A percentile compares a stretch with the other conserved stretches of the same genome.
These are phyloP conservation scores for Donacobius atricapilla DNA, from an alignment of 2,113 vertebrate species.

Conservation along the genomic window DNA sequence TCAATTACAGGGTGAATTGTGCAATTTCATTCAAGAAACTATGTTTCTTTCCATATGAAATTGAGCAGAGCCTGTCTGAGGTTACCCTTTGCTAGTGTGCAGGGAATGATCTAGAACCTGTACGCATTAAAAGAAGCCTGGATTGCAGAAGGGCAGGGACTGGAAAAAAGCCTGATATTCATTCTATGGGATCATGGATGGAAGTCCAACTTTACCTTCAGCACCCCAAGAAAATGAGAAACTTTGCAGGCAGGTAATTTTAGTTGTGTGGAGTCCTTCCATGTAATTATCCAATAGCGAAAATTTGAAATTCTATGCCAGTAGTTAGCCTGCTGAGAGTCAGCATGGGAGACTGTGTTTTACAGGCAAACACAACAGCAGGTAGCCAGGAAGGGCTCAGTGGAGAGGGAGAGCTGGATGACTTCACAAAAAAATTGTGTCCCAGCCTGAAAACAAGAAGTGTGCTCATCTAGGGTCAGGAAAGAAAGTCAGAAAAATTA, in stretches of 20 bases:
- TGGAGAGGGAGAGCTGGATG: neutral
- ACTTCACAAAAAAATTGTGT: neutral
- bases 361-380: neutral
- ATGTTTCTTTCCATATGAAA: neutral
- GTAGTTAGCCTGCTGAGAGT: neutral
- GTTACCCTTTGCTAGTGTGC: neutral
- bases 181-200: neutral
- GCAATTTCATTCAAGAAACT: neutral
- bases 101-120: neutral
- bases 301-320: neutral
- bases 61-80: neutral
- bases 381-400: neutral
- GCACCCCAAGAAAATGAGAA: neutral
- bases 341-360: neutral
- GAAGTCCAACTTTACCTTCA: neutral
- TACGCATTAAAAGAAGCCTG: neutral
- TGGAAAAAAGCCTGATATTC: neutral
- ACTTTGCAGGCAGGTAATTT: neutral
- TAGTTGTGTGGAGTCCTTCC: neutral
- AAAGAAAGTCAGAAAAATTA: neutral
- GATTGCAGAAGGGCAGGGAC: neutral
- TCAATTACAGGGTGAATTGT: neutral
- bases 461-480: neutral
- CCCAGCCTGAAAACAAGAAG: neutral
- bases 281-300: neutral